Percentiles rank a stretch among this genome's conserved stretches.
phyloP scores from a whole-genome alignment of 2,113 vertebrate genomes.

The Azemiops feae region DNA sequence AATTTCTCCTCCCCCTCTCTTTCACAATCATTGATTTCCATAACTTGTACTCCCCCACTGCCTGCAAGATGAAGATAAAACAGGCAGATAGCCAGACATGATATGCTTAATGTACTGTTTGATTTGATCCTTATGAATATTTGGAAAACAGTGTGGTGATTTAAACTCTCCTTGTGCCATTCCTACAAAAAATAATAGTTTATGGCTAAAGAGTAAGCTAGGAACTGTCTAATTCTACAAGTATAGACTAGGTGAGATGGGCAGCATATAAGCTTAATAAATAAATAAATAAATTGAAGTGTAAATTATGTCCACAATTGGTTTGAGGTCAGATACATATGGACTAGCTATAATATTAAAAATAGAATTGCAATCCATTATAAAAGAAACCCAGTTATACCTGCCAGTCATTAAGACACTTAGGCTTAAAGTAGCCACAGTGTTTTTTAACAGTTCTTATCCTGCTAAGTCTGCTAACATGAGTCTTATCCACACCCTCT shows the following conservation, averaged over 20 bases:
- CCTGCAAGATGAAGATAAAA: neutral
- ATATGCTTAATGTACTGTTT: neutral
- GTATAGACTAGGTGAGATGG: neutral
- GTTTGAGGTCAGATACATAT: neutral
- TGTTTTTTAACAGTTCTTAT: neutral
- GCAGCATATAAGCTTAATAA: neutral
- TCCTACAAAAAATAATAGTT: neutral
- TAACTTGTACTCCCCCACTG: neutral
- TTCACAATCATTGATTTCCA: neutral
- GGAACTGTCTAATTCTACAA: neutral
- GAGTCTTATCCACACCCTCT: constrained; percentile 30
- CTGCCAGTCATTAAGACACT: neutral
- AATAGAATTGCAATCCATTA: neutral
- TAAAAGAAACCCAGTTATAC: neutral
- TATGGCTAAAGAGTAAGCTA: neutral
- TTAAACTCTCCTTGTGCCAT: neutral
- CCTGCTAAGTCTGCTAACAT: constrained; percentile 35
- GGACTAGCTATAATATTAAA: neutral
- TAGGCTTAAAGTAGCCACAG: neutral
- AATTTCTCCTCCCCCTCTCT: neutral
- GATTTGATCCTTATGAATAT: neutral
- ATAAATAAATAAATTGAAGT: neutral
- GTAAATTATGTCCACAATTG: neutral
- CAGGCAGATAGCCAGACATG: neutral
- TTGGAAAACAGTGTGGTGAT: neutral